Percentiles rank a stretch among this genome's conserved stretches.
phyloP scores from a whole-genome alignment of 2,888 invertebrate species.

The Conistra vaccinii region DNA sequence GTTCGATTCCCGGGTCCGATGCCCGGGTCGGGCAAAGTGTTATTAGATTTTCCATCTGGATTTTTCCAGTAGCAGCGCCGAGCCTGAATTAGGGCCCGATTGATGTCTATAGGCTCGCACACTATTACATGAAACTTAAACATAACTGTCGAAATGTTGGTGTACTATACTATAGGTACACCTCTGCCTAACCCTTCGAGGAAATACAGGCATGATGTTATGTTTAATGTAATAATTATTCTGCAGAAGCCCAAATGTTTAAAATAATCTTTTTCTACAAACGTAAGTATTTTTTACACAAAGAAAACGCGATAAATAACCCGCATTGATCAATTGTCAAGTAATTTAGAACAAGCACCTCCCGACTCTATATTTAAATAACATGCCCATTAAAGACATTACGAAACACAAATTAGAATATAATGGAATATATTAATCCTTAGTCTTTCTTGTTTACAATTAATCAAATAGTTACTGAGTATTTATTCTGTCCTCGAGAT shows the following conservation, averaged over 20 bases:
- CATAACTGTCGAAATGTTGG: too few relatives aligned
- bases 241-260: conserved; percentile 14
- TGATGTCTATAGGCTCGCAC: too few relatives aligned
- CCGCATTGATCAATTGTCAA: conserved; percentile 46
- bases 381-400: conserved; percentile 43
- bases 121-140: too few relatives aligned
- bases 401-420: conserved; percentile 63
- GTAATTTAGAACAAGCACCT: conserved; percentile 51
- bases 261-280: conserved; percentile 15
- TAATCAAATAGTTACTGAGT: conserved; percentile 33
- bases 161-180: too few relatives aligned
- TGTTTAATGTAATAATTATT: neutral
- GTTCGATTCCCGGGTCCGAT: too few relatives aligned
- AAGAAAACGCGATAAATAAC: conserved; percentile 21
- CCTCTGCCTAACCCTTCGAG: too few relatives aligned
- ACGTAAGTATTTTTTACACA: neutral
- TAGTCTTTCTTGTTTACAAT: conserved; percentile 34
- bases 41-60: too few relatives aligned
- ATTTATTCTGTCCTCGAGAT: conserved; percentile 37
- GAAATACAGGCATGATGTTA: too few relatives aligned
- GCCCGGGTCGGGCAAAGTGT: too few relatives aligned
- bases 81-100: too few relatives aligned
- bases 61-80: too few relatives aligned
- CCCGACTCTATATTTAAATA: conserved; percentile 44
- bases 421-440: conserved; percentile 57